These are phyloP conservation scores for Calcarius lapponicus DNA, from an alignment of 2,797 vertebrate genomes.

Conservation along the genomic window DNA sequence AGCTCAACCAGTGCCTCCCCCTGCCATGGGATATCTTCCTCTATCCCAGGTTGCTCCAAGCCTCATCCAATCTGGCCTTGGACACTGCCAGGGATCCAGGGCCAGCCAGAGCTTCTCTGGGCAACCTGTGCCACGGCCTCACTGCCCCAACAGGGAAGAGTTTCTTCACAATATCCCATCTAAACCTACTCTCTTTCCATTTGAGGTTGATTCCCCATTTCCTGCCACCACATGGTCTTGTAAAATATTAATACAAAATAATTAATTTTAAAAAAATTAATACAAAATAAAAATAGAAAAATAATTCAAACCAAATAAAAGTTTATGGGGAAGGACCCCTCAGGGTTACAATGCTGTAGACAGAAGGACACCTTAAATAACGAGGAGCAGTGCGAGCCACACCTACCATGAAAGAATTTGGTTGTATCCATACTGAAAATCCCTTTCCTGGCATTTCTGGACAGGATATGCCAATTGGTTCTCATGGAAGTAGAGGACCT, in stretches of 20 bases:
- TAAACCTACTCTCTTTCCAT: background rate
- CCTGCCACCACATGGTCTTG: background rate
- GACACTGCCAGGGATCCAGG: background rate
- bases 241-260: background rate
- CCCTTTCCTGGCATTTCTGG: conserved; percentile 88
- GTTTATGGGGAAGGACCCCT: background rate
- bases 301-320: background rate
- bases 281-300: background rate
- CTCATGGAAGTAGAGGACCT: conserved; percentile 97
- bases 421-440: conserved; percentile 98
- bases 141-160: fast-evolving
- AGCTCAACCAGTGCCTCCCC: background rate
- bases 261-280: background rate
- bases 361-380: background rate
- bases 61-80: fast-evolving
- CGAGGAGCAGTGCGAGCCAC: background rate
- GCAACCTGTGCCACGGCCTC: background rate
- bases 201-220: background rate
- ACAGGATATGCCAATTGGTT: conserved; percentile 94
- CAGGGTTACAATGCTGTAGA: background rate
- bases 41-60: background rate
- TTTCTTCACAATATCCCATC: background rate
- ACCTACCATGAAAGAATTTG: conserved; percentile 94
- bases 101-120: background rate
- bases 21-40: background rate